Conservation (phyloP, 2,797 vertebrate genomes). For the Peromyscus melanophrys region DNA sequence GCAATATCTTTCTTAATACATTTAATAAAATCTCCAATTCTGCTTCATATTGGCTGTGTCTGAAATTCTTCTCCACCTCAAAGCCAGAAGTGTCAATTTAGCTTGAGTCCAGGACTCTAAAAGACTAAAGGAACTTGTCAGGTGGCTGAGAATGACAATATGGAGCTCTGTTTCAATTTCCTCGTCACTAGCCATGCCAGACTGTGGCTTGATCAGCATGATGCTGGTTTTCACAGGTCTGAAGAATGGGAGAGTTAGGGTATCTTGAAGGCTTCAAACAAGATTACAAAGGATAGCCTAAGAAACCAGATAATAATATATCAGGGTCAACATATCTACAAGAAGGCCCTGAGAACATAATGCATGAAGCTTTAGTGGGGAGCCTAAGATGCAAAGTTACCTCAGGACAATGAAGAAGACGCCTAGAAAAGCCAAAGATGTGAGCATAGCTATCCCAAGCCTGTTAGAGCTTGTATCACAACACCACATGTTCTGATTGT, state of each 20-base stretch:
- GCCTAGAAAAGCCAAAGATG: background rate
- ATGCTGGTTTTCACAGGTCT: background rate
- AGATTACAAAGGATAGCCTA: background rate
- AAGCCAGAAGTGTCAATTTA: background rate
- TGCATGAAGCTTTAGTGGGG: background rate
- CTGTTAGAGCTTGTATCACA: background rate
- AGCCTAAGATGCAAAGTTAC: background rate
- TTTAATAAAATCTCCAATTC: background rate
- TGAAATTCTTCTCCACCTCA: background rate
- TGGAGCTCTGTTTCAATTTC: no score
- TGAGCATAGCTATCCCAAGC: no score
- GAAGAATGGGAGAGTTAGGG: background rate
- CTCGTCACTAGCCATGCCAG: background rate
- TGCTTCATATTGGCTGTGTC: background rate
- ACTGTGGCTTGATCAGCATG: background rate
- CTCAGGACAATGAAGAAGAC: background rate
- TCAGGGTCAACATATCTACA: background rate
- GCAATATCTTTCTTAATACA: background rate
- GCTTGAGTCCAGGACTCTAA: background rate
- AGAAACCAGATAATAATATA: background rate
- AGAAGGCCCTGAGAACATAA: background rate
- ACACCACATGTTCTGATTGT: no score
- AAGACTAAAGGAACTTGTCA: background rate
- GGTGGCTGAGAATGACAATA: no score
- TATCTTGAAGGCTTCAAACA: background rate